Evolutionary conservation across 2,888 invertebrate genomes (phyloP).

Genomic region (Altica lythri): DNA sequence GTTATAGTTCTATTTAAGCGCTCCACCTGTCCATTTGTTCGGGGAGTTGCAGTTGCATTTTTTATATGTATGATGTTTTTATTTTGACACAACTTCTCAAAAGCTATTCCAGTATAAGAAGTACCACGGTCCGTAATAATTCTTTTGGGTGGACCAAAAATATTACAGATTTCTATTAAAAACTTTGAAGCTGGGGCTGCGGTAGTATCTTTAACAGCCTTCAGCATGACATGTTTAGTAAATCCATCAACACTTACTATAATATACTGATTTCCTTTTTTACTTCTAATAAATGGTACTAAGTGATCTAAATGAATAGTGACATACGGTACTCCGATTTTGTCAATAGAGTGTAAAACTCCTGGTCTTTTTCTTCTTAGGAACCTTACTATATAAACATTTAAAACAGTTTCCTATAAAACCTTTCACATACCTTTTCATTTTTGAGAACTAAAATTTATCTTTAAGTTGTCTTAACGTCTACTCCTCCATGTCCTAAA

Average conservation of each 20-base stretch:
- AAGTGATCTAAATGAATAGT: conserved; percentile 22
- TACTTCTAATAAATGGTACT: conserved; percentile 6
- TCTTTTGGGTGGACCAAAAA: conserved; percentile 22
- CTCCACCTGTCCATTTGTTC: conserved; percentile 22
- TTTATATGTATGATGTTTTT: conserved; percentile 5
- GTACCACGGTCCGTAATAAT: conserved; percentile 7
- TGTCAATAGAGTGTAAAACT: neutral
- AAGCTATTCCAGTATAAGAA: conserved; percentile 16
- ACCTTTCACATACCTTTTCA: conserved; percentile 26
- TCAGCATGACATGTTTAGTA: conserved; percentile 15
- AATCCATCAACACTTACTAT: conserved; percentile 33
- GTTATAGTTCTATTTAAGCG: neutral
- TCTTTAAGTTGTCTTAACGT: conserved; percentile 9
- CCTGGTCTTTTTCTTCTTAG: neutral
- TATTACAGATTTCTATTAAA: conserved; percentile 4
- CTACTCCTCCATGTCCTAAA: conserved; percentile 41
- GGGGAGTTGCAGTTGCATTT: conserved; percentile 15
- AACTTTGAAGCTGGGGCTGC: neutral
- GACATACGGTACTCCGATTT: neutral
- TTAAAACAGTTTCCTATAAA: conserved; percentile 37
- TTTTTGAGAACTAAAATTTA: conserved; percentile 28
- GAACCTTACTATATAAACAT: neutral
- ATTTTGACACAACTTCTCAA: neutral
- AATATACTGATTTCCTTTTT: conserved; percentile 23
- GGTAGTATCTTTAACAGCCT: neutral